Evolutionary conservation across 2,113 vertebrate genomes (phyloP).

Genomic region (Diadophis punctatus): DNA sequence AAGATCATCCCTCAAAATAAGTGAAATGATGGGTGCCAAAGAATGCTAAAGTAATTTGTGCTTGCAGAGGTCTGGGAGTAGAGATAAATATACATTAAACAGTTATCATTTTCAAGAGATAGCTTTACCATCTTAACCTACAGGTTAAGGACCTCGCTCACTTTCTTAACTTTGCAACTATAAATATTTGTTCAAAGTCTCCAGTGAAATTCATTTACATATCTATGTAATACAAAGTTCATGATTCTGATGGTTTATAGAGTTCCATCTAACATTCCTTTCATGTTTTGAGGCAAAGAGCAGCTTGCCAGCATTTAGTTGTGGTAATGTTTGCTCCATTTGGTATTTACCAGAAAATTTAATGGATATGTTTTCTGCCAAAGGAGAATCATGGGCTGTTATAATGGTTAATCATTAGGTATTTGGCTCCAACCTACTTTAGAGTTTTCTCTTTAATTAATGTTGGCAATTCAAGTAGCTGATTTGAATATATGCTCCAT

Average conservation of each 20-base stretch:
- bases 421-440: conserved; percentile 38
- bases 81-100: conserved; percentile 60
- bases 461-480: conserved; percentile 17
- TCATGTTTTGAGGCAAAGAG: conserved; percentile 5
- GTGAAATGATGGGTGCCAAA: conserved; percentile 35
- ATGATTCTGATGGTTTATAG: conserved; percentile 28
- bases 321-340: conserved; percentile 7
- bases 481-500: conserved; percentile 33
- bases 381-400: conserved; percentile 40
- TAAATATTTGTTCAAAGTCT: conserved; percentile 32
- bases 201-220: conserved; percentile 16
- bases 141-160: conserved; percentile 8
- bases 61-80: not conserved
- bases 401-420: conserved; percentile 32
- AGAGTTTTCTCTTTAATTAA: conserved; percentile 47
- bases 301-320: conserved; percentile 26
- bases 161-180: conserved; percentile 40
- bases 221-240: conserved; percentile 7
- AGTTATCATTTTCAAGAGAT: conserved; percentile 61
- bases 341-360: conserved; percentile 43
- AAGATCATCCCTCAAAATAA: conserved; percentile 59
- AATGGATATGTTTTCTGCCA: conserved; percentile 38
- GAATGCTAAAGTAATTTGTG: conserved; percentile 63
- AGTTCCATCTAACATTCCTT: conserved; percentile 16
- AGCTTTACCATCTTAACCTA: conserved; percentile 41